Percentiles rank a stretch among this genome's conserved stretches.
phyloP scores from a whole-genome alignment of 2,797 vertebrate genomes.

The Sebastes trivittatus region DNA sequence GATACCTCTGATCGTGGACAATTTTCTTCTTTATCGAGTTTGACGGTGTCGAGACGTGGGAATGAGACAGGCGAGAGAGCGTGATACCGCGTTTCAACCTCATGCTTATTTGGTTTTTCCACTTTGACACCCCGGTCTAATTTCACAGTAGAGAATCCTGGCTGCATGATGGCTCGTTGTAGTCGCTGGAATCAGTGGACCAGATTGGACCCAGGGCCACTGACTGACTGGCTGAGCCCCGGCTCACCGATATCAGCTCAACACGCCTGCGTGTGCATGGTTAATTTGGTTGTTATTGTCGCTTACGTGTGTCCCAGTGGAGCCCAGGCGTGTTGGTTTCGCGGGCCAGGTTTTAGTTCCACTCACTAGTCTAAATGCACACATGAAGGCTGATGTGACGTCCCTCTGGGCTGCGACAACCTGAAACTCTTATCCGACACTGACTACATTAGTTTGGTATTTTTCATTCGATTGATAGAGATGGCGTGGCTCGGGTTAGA shows the following conservation, averaged over 20 bases:
- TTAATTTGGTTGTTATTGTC: slow-evolving; percentile 73
- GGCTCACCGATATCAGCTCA: slow-evolving; percentile 51
- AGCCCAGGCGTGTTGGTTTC: slow-evolving; percentile 56
- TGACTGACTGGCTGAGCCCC: slow-evolving; percentile 45
- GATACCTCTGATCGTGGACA: slow-evolving; percentile 45
- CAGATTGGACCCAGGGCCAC: slow-evolving; percentile 64
- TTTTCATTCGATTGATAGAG: slow-evolving; percentile 57
- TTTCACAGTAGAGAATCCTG: slow-evolving; percentile 71
- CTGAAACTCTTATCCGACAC: slow-evolving; percentile 40
- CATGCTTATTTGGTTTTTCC: slow-evolving; percentile 77
- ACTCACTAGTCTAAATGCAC: slow-evolving; percentile 74
- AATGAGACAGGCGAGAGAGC: slow-evolving; percentile 52
- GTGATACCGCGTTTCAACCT: slow-evolving; percentile 60
- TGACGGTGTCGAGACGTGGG: slow-evolving; percentile 53
- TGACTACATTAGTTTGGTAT: slow-evolving; percentile 41
- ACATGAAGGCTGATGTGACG: slow-evolving; percentile 65
- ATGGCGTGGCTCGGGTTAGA: background rate
- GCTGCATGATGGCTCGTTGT: slow-evolving; percentile 58
- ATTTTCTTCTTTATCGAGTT: slow-evolving; percentile 61
- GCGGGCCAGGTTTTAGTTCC: slow-evolving; percentile 74
- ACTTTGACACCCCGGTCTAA: slow-evolving; percentile 74
- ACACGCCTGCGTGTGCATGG: slow-evolving; percentile 61
- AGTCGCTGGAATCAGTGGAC: slow-evolving; percentile 73
- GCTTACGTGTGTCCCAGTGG: slow-evolving; percentile 63
- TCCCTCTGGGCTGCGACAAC: slow-evolving; percentile 53